These are phyloP conservation scores for Coregonus sp. DNA, from an alignment of 2,797 vertebrate species.

Conservation along the genomic window DNA sequence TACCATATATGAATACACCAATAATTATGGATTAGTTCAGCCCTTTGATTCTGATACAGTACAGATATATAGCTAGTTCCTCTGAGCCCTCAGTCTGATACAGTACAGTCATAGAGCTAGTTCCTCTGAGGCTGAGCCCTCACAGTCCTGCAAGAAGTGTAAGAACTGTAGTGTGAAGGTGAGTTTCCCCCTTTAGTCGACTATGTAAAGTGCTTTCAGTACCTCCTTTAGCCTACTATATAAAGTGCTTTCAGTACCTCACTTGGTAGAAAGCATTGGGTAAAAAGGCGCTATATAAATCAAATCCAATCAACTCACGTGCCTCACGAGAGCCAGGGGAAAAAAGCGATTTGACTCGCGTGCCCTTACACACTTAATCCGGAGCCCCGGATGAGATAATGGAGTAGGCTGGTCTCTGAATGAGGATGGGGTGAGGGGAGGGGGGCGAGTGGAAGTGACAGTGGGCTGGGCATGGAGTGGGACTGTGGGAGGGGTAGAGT, in stretches of 20 bases:
- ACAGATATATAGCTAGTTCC: no score
- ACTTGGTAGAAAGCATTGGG: no score
- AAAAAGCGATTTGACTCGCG: constrained; percentile 49
- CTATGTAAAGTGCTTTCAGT: no score
- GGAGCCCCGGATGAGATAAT: constrained; percentile 40
- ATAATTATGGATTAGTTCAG: not conserved
- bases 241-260: no score
- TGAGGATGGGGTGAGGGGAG: constrained; percentile 37
- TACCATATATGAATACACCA: not conserved
- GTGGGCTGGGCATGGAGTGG: not conserved
- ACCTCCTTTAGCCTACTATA: no score
- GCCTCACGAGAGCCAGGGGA: constrained; percentile 36
- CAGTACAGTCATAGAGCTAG: not conserved
- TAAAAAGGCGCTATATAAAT: not conserved
- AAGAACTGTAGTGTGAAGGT: no score
- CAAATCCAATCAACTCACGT: constrained; percentile 41
- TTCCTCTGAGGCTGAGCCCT: not conserved
- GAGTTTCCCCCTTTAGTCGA: no score
- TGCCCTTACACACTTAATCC: constrained; percentile 58
- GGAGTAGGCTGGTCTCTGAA: constrained; percentile 49
- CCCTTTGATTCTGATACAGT: not conserved
- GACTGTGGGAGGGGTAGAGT: constrained; percentile 66
- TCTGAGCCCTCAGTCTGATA: no score
- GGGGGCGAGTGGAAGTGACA: constrained; percentile 1
- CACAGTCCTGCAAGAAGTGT: not conserved